These are phyloP conservation scores for Sicus ferrugineus DNA, from an alignment of 2,888 invertebrate species.

Conservation along the genomic window DNA sequence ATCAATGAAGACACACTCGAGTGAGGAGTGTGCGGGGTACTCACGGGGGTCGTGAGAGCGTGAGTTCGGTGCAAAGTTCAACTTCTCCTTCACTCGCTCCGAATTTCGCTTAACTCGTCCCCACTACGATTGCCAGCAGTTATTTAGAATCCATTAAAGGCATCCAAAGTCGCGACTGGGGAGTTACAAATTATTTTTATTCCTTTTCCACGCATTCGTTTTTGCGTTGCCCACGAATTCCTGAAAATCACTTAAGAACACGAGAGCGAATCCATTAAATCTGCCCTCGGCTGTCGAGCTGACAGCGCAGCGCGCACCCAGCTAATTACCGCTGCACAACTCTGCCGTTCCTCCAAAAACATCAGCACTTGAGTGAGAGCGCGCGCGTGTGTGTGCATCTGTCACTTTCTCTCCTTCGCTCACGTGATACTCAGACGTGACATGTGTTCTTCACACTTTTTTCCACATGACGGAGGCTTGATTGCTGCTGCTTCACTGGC, in stretches of 20 bases:
- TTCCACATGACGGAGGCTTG: too few species aligned
- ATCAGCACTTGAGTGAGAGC: not conserved
- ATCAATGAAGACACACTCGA: too few species aligned
- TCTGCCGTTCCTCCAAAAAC: not conserved
- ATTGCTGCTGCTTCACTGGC: not conserved
- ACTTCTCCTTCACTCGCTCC: not conserved
- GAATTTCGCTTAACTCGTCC: not conserved
- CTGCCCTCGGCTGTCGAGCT: not conserved
- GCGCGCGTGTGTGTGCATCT: not conserved
- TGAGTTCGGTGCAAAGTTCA: not conserved
- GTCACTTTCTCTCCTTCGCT: constrained; percentile 32
- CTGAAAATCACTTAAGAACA: not conserved
- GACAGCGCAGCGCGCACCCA: constrained; percentile 1
- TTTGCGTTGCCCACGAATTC: not conserved
- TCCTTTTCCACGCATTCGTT: not conserved
- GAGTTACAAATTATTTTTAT: too few species aligned
- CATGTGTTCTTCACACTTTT: constrained; percentile 32
- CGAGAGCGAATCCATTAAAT: not conserved
- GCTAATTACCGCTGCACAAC: constrained; percentile 37
- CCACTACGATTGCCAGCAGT: not conserved
- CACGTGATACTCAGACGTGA: constrained; percentile 35
- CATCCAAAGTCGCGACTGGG: too few species aligned
- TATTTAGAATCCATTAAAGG: too few species aligned
- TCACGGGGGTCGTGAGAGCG: too few species aligned
- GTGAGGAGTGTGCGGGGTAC: too few species aligned